Evolutionary conservation across 2,113 vertebrate species (phyloP).

Genomic region (Strix aluco): DNA sequence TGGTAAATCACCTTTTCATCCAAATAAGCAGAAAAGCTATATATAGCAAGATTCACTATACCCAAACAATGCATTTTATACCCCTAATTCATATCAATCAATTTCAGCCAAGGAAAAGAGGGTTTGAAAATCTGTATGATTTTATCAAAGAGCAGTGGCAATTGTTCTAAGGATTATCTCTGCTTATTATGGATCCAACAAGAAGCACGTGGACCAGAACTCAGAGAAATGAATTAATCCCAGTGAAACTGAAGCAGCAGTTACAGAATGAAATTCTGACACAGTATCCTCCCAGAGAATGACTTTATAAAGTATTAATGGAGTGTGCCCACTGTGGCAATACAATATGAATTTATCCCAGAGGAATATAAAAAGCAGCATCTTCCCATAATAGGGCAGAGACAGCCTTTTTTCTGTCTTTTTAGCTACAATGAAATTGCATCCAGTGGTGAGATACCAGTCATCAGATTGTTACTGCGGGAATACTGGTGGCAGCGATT

Average conservation of each 20-base stretch:
- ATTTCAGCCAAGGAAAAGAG: background rate
- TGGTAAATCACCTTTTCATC: background rate
- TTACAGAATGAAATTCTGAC: constrained; percentile 37
- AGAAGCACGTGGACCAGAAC: background rate
- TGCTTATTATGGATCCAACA: background rate
- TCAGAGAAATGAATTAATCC: constrained; percentile 8
- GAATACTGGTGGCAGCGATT: background rate
- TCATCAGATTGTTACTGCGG: background rate
- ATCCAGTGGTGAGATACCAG: background rate
- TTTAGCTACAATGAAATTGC: background rate
- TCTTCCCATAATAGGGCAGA: background rate
- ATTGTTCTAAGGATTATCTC: constrained; percentile 17
- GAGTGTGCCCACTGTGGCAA: constrained; percentile 19
- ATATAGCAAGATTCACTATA: background rate
- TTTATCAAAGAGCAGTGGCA: background rate
- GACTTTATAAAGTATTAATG: constrained; percentile 59
- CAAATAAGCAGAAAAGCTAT: background rate
- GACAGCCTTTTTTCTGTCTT: background rate
- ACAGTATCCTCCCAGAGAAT: constrained; percentile 35
- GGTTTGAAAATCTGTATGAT: background rate
- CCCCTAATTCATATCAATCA: background rate
- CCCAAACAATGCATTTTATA: background rate
- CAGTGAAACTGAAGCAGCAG: constrained; percentile 10
- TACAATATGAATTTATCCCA: constrained; percentile 8
- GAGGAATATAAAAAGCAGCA: background rate